Conservation (phyloP, 35 echinoderm and acorn worm genomes). For the Diadema setosum region DNA sequence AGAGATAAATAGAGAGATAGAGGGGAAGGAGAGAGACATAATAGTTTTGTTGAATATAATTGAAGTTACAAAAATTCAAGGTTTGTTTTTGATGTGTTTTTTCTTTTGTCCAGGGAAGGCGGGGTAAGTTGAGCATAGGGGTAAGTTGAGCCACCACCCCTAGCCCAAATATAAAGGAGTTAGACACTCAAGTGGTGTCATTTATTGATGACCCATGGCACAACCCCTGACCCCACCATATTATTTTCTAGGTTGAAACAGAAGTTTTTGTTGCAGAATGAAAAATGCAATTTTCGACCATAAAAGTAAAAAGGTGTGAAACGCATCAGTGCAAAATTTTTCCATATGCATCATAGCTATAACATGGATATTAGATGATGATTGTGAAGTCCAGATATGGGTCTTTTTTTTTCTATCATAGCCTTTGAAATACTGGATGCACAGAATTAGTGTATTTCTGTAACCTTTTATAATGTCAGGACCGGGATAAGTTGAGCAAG, state of each 20-base stretch:
- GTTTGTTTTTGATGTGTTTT: too few species aligned
- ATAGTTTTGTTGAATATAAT: too few species aligned
- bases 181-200: neutral
- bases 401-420: too few species aligned
- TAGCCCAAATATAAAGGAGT: neutral
- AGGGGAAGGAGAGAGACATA: too few species aligned
- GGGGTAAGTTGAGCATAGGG: neutral
- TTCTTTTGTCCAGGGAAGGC: too few species aligned
- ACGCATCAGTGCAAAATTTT: neutral
- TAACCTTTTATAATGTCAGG: too few species aligned
- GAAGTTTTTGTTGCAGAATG: neutral
- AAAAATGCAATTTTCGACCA: neutral
- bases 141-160: neutral
- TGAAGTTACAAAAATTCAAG: too few species aligned
- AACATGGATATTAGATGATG: neutral
- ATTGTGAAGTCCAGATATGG: neutral
- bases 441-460: too few species aligned
- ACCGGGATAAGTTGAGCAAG: too few species aligned
- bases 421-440: too few species aligned
- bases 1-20: too few species aligned
- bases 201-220: neutral
- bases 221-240: neutral
- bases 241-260: slow-evolving; percentile 7
- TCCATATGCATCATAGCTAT: neutral
- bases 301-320: neutral